Evolutionary conservation across 2,797 vertebrate species (phyloP).

Genomic region (Micromesistius poutassou): DNA sequence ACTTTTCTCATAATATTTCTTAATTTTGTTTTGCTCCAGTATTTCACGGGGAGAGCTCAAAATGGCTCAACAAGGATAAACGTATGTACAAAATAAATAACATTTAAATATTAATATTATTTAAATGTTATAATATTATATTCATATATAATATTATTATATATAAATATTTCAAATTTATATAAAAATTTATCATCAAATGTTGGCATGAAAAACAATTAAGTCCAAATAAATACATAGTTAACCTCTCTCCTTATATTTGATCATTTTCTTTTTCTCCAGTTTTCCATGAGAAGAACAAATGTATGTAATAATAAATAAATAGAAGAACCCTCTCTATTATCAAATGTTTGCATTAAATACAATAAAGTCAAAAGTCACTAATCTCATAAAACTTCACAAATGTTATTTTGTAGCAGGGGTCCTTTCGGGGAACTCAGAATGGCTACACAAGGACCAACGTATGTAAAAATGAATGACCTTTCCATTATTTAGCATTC

Average conservation of each 20-base stretch:
- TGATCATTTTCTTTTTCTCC: background rate
- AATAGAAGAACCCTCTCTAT: background rate
- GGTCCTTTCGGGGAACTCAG: background rate
- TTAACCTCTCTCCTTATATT: background rate
- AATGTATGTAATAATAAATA: background rate
- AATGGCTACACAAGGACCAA: background rate
- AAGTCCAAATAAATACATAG: background rate
- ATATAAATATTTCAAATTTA: too few species aligned
- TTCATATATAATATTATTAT: too few species aligned
- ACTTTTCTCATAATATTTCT: too few species aligned
- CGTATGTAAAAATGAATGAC: background rate
- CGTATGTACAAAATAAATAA: background rate
- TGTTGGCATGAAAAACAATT: background rate
- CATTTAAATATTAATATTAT: too few species aligned
- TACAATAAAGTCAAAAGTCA: background rate
- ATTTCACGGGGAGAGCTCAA: too few species aligned
- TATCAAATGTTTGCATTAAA: background rate
- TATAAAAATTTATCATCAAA: background rate
- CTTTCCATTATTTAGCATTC: background rate
- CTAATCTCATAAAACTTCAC: background rate
- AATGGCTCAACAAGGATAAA: background rate
- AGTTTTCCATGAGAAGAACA: background rate
- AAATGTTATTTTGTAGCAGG: background rate
- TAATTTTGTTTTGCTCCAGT: too few species aligned
- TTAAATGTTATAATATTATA: too few species aligned